These are phyloP conservation scores for Drosophila eohydei DNA, from an alignment of 2,888 invertebrate species.

Conservation along the genomic window DNA sequence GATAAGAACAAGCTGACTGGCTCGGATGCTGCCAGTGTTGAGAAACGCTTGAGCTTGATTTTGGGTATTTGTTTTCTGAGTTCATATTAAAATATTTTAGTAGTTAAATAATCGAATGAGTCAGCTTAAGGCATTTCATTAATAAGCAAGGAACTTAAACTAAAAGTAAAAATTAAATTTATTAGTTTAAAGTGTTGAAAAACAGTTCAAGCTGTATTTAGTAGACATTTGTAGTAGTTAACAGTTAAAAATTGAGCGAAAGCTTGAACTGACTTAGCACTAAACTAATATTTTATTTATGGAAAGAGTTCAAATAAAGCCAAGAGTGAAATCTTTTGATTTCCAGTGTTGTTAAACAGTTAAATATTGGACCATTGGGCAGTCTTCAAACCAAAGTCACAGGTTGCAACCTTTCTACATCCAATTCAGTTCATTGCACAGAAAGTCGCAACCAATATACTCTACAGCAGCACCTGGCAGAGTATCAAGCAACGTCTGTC, in stretches of 20 bases:
- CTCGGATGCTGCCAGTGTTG: background rate
- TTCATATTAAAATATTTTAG: background rate
- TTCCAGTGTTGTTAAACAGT: background rate
- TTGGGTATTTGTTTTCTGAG: too few species aligned
- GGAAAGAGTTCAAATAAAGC: background rate
- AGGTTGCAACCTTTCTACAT: too few species aligned
- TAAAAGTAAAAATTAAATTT: background rate
- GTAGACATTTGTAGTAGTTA: background rate
- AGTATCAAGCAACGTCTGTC: background rate
- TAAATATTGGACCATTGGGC: background rate
- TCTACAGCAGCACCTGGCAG: background rate
- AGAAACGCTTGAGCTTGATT: background rate
- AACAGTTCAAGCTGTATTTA: background rate
- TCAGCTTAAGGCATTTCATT: background rate
- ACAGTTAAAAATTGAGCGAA: background rate
- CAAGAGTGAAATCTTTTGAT: background rate
- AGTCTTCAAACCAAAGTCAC: too few species aligned
- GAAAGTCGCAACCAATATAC: background rate
- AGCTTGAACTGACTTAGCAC: too few species aligned
- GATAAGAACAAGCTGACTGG: too few species aligned
- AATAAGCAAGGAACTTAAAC: background rate
- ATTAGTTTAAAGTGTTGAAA: constrained; percentile 1
- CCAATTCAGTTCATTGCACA: too few species aligned
- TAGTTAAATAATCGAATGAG: background rate
- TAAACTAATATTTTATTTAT: background rate